phyloP scores from a whole-genome alignment of 2,113 vertebrate genomes.

The Athene noctua region DNA sequence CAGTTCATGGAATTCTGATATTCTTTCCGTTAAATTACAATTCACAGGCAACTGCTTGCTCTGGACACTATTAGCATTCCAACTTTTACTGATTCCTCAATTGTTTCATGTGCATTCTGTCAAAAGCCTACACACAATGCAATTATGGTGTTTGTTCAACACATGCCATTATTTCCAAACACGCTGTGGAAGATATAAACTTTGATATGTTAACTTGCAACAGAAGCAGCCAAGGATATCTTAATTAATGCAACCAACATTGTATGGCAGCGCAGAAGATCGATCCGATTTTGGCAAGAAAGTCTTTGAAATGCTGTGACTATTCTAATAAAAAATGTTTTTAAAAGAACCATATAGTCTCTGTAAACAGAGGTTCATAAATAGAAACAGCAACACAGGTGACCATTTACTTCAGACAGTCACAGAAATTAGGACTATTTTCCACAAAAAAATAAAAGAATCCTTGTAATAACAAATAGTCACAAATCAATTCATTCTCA shows the following conservation, averaged over 20 bases:
- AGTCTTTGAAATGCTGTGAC: neutral
- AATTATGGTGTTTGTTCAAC: neutral
- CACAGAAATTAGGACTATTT: neutral
- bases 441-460: neutral
- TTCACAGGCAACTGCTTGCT: neutral
- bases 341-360: neutral
- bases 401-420: neutral
- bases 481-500: neutral
- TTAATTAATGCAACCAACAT: neutral
- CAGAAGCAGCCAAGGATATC: neutral
- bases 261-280: neutral
- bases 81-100: neutral
- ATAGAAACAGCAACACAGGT: neutral
- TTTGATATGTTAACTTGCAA: neutral
- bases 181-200: neutral
- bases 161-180: neutral
- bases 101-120: neutral
- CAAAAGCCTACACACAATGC: neutral
- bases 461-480: neutral
- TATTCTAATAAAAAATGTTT: neutral
- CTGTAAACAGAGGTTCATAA: neutral
- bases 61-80: neutral
- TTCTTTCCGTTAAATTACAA: neutral
- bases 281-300: neutral
- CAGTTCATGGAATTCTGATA: neutral